Conservation (phyloP, 37 sponge, comb jelly and placozoan genomes). For the Axinella damicornis region DNA sequence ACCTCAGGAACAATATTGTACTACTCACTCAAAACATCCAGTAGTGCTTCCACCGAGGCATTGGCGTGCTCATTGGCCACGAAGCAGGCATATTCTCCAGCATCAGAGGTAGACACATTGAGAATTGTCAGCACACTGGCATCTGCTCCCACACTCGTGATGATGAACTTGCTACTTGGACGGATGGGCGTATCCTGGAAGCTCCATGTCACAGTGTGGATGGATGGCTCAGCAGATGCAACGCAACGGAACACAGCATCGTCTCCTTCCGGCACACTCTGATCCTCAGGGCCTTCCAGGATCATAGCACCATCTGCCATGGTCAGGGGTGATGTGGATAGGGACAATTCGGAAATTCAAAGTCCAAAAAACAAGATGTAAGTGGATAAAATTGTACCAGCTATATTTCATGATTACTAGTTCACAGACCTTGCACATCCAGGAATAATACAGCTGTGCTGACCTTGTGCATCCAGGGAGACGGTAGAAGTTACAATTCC, state of each 20-base stretch:
- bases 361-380: background rate
- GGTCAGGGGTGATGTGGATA: too few species aligned
- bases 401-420: too few species aligned
- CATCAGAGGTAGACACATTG: conserved; percentile 18
- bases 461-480: conserved; percentile 11
- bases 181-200: background rate
- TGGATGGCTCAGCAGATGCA: conserved; percentile 1
- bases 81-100: conserved; percentile 17
- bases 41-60: background rate
- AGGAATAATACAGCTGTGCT: too few species aligned
- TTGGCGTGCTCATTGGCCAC: conserved; percentile 23
- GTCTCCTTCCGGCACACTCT: background rate
- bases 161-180: too few species aligned
- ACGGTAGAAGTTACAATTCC: background rate
- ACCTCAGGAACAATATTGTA: too few species aligned
- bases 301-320: conserved; percentile 4
- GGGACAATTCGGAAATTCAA: too few species aligned
- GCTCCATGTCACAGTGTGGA: conserved; percentile 16
- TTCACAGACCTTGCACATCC: too few species aligned
- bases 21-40: conserved; percentile 24
- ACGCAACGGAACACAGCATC: conserved; percentile 10
- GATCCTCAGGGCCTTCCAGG: too few species aligned
- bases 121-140: background rate
- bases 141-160: too few species aligned
- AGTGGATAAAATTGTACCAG: background rate